Conservation (phyloP, 2,888 invertebrate species). For the Altica lythri region DNA sequence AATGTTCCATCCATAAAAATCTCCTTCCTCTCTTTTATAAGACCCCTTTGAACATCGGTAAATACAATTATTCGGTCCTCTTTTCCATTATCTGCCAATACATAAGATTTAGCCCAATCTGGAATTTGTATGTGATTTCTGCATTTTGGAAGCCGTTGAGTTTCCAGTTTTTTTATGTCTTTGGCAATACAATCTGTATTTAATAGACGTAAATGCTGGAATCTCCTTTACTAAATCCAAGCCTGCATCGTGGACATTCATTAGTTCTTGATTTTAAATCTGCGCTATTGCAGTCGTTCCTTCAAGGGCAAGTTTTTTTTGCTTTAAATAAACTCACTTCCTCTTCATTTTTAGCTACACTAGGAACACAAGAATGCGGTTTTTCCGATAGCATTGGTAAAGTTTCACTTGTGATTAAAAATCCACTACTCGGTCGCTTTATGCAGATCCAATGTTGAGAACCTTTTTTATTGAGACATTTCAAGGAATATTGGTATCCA, state of each 20-base stretch:
- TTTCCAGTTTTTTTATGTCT: neutral
- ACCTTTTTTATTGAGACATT: neutral
- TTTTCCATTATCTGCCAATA: neutral
- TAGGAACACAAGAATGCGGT: neutral
- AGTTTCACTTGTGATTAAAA: neutral
- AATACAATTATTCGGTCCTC: constrained; percentile 5
- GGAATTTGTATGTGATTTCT: neutral
- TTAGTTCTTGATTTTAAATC: no score
- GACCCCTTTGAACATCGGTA: neutral
- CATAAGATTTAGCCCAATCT: neutral
- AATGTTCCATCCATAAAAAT: neutral
- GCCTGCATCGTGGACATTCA: no score
- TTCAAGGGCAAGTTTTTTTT: neutral
- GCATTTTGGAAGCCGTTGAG: neutral
- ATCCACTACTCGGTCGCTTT: neutral
- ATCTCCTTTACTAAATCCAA: neutral
- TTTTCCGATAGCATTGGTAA: neutral
- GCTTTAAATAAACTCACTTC: neutral
- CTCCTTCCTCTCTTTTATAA: neutral
- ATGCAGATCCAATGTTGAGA: neutral
- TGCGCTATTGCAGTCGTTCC: neutral
- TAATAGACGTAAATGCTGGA: neutral
- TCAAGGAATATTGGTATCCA: no score
- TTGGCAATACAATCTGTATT: neutral
- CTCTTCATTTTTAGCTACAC: neutral